Conservation (phyloP, 2,888 invertebrate species). For the Oligia fasciuncula region DNA sequence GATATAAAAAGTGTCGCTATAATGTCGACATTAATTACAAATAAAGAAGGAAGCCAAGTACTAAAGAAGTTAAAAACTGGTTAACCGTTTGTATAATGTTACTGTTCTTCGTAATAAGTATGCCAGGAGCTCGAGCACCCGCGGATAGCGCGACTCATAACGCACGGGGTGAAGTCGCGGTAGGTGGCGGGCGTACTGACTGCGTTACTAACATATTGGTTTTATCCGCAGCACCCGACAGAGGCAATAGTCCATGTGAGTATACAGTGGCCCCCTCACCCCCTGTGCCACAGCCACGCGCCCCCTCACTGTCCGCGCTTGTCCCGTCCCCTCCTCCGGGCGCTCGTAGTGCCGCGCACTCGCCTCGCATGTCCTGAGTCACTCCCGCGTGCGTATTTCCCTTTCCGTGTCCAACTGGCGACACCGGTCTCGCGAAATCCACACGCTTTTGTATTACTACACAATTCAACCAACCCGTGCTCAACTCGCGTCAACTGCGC, state of each 20-base stretch:
- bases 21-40: too few species aligned
- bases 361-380: neutral
- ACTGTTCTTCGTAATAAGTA: neutral
- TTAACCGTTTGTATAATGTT: neutral
- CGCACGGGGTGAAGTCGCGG: slow-evolving; percentile 12
- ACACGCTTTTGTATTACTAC: too few species aligned
- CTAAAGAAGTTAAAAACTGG: neutral
- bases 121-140: neutral
- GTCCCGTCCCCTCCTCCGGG: too few species aligned
- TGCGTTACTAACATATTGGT: slow-evolving; percentile 77
- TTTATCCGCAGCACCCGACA: slow-evolving; percentile 94
- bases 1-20: too few species aligned
- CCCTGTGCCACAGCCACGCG: neutral
- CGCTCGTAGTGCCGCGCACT: neutral
- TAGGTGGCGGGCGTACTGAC: slow-evolving; percentile 43
- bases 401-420: too few species aligned
- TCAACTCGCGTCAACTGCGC: too few species aligned
- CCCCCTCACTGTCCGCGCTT: neutral
- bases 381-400: too few species aligned
- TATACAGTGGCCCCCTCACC: slow-evolving; percentile 82
- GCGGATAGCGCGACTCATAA: neutral
- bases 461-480: too few species aligned
- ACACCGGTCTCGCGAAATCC: too few species aligned
- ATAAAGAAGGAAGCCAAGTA: neutral
- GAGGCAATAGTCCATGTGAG: slow-evolving; percentile 97